Evolutionary conservation across 2,797 vertebrate species (phyloP), one percentile per base, ranked within the genome.

Genomic region (Semaprochilodus insignis): DNA sequence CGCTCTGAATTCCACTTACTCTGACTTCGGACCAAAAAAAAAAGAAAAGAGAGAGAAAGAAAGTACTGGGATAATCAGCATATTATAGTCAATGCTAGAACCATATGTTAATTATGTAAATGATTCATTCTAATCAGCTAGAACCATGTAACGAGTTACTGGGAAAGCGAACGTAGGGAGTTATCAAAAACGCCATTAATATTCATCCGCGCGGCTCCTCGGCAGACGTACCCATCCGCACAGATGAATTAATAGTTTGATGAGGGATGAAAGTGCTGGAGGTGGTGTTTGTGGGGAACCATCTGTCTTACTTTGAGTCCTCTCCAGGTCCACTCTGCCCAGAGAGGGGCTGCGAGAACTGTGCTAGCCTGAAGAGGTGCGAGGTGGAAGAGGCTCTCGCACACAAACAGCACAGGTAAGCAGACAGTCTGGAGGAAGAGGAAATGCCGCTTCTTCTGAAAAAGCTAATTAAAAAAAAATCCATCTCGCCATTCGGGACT

Each of bases 41-140:
- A 14, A 27, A n/a, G 59, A 25, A 23, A 40, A 34, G 69, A 81
- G 96, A 44, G 60, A 71, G 31, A 57, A 72, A 27, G 75, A 69
- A 59, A 95, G 94, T 95, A 95, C 91, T 88, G 92, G 95, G 94
- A 95, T 96, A 95, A 97, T 97, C 95, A 96, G 96, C 95, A 96
- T 96, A 96, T 97, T 97, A 97, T 96, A 97, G 95, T 91, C 95
- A 96, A 96, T 94, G 95, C 94, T 95, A 94, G 95, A 96, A 96
- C 96, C 96, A 97, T 98, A 97, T 97, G 97, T 97, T 97, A 97
- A 97, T 97, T 97, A 98, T 98, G 96, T 97, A 97, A 97, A 98
- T 97, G 95, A 97, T 96, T 97, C 95, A 94, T 97, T 97, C 96
- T 97, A 97, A 97, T 98, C 97, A 97, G 96, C 94, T 95, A 95